phyloP scores from a whole-genome alignment of 2,888 invertebrate species.

The Mayetiola destructor region DNA sequence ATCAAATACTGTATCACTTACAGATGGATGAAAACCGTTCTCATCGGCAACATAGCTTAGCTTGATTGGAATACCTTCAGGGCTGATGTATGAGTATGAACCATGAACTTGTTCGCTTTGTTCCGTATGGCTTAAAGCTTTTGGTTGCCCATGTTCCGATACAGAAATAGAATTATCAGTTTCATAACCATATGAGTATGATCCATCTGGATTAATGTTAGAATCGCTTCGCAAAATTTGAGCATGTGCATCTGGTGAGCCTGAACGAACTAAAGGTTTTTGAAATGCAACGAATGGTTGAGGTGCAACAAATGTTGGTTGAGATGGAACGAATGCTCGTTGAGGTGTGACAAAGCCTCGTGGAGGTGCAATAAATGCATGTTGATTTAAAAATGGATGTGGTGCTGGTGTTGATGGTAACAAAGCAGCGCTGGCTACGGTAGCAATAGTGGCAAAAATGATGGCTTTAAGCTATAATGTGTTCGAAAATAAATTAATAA shows the following conservation, averaged over 20 bases:
- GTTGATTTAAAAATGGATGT: neutral
- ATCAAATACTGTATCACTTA: slow-evolving; percentile 29
- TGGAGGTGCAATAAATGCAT: neutral
- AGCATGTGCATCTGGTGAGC: slow-evolving; percentile 27
- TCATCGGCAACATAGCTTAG: slow-evolving; percentile 52
- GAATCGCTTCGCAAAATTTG: slow-evolving; percentile 33
- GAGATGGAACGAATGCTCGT: neutral
- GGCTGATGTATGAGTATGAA: slow-evolving; percentile 41
- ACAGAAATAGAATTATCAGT: slow-evolving; percentile 48
- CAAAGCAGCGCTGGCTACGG: neutral
- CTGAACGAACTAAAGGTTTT: slow-evolving; percentile 19
- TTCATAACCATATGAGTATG: slow-evolving; percentile 38
- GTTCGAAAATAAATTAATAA: neutral
- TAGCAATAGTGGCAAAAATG: neutral
- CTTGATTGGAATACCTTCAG: slow-evolving; percentile 39
- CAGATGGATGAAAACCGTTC: slow-evolving; percentile 47
- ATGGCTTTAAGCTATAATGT: neutral
- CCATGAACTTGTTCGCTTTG: slow-evolving; percentile 37
- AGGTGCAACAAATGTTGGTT: neutral
- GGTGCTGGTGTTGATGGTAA: neutral
- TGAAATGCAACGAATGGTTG: too few species aligned
- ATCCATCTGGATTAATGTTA: slow-evolving; percentile 37
- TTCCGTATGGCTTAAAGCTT: slow-evolving; percentile 37
- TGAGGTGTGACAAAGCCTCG: neutral
- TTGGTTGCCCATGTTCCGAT: slow-evolving; percentile 42